phyloP scores from a whole-genome alignment of 2,113 vertebrate genomes.

The Sterrhoptilus dennistouni region DNA sequence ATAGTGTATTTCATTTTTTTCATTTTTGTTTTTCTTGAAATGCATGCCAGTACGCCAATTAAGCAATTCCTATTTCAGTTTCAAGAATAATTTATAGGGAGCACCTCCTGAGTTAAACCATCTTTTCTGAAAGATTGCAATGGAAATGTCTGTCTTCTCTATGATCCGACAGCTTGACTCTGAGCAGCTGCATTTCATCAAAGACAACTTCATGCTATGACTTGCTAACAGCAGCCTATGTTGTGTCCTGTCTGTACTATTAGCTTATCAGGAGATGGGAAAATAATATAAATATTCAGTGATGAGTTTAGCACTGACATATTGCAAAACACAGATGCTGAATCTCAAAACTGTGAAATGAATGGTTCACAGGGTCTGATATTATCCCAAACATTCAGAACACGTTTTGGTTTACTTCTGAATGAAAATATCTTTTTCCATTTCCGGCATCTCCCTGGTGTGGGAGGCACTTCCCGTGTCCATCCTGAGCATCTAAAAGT shows the following conservation, averaged over 20 bases:
- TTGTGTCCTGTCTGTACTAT: neutral
- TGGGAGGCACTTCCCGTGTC: neutral
- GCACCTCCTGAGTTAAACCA: neutral
- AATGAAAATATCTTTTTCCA: neutral
- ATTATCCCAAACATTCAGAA: neutral
- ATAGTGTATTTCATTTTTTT: neutral
- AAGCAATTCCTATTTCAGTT: neutral
- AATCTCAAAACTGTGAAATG: conserved; percentile 4
- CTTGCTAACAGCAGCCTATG: neutral
- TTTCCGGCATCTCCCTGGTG: neutral
- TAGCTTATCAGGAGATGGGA: neutral
- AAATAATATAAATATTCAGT: conserved; percentile 10
- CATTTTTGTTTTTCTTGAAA: neutral
- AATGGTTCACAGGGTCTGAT: neutral
- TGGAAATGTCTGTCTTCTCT: neutral
- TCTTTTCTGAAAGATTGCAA: neutral
- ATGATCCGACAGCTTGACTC: neutral
- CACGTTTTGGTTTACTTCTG: neutral
- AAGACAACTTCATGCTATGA: neutral
- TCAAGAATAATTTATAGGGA: neutral
- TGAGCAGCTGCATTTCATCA: neutral
- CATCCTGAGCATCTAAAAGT: neutral
- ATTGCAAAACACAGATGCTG: neutral
- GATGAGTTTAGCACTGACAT: neutral
- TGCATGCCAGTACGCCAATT: neutral